These are phyloP conservation scores for Lasioglossum albipes DNA, from an alignment of 1,140 invertebrate genomes.

Conservation along the genomic window DNA sequence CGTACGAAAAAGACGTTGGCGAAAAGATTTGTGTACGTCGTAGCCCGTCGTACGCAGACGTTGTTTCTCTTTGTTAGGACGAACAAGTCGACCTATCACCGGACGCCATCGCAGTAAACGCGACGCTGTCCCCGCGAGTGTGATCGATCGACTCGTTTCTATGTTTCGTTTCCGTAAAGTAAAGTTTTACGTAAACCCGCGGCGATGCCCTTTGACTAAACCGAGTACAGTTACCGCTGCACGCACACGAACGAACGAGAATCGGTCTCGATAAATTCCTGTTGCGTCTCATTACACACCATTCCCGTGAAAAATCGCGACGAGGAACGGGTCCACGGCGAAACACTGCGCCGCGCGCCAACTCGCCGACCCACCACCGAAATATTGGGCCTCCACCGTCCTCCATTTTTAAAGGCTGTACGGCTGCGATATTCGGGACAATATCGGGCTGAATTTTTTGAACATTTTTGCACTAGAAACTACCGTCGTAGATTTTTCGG, in stretches of 20 bases:
- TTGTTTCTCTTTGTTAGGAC: slow-evolving; percentile 8
- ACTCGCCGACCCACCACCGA: neutral
- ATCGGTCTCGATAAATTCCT: slow-evolving; percentile 26
- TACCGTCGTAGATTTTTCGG: too few relatives aligned
- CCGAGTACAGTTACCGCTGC: slow-evolving; percentile 13
- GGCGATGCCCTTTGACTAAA: slow-evolving; percentile 54
- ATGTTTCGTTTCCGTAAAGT: slow-evolving; percentile 16
- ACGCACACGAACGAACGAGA: slow-evolving; percentile 1
- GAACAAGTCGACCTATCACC: slow-evolving; percentile 47
- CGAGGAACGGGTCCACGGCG: neutral
- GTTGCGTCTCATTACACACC: neutral
- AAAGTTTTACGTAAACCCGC: slow-evolving; percentile 45
- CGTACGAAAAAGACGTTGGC: slow-evolving; percentile 49
- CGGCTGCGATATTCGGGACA: too few relatives aligned
- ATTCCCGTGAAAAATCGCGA: neutral
- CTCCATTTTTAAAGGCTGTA: neutral
- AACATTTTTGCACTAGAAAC: too few relatives aligned
- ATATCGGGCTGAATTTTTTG: too few relatives aligned
- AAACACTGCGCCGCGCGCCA: neutral
- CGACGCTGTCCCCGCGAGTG: neutral
- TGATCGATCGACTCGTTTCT: slow-evolving; percentile 48
- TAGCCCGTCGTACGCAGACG: slow-evolving; percentile 35
- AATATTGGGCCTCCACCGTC: neutral
- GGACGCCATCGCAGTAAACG: slow-evolving; percentile 17
- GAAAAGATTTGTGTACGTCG: slow-evolving; percentile 5